Conservation (phyloP, 2,113 vertebrate species). For the Anthoscopus minutus region DNA sequence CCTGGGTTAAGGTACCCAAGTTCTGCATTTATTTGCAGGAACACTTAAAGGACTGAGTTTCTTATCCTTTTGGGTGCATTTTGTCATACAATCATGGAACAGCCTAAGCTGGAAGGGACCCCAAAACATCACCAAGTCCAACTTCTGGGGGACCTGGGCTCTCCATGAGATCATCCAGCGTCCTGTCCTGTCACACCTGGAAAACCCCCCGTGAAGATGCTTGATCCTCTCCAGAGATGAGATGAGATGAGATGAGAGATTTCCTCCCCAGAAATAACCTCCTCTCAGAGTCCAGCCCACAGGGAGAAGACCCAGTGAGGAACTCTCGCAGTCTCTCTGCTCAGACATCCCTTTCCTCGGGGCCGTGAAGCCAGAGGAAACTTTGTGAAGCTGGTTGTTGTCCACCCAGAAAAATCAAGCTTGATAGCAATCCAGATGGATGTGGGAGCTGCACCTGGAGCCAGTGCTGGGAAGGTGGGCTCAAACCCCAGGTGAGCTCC, state of each 20-base stretch:
- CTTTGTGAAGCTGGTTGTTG: neutral
- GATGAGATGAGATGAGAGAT: neutral
- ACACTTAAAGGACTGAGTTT: neutral
- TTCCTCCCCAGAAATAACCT: neutral
- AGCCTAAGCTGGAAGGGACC: neutral
- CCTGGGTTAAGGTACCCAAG: neutral
- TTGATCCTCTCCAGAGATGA: neutral
- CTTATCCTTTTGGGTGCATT: neutral
- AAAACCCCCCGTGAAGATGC: neutral
- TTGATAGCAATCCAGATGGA: neutral
- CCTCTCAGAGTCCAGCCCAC: neutral
- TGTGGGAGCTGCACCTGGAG: neutral
- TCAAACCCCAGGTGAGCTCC: neutral
- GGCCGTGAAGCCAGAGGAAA: neutral
- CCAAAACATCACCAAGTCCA: neutral
- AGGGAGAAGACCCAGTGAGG: neutral
- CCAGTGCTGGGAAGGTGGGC: neutral
- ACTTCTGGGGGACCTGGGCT: rapidly evolving
- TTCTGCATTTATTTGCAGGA: neutral
- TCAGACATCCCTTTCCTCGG: neutral
- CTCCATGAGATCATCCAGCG: neutral
- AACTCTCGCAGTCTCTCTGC: neutral
- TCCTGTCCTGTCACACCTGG: neutral
- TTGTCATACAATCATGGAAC: neutral
- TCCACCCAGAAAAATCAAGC: neutral